Base-by-base conservation (phyloP, 2,888 invertebrate species). In the Volucella zonaria region DNA sequence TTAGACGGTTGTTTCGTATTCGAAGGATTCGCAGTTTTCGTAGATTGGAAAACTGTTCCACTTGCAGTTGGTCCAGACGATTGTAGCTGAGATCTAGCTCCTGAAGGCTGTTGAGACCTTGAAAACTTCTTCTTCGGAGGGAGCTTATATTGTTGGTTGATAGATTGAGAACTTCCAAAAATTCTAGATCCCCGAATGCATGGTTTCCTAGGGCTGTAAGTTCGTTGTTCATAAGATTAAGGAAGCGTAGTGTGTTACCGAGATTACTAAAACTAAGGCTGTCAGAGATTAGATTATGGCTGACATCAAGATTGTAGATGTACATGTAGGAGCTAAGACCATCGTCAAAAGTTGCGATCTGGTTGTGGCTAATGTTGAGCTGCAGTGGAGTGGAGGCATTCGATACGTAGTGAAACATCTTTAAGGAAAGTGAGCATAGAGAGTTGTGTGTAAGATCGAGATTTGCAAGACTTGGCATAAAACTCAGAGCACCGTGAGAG, bases 361-460 rank as follows among this genome's bases (percentile, higher is more conserved):
- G 93, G 92, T 96, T 96, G 89, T 94, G 93, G 88, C 97, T 97
- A 52, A 96, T 93, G 89, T 97, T 97, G 67, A 97, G 92, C 9
- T 94, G 94, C 87, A 97, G 93, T 38, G 95, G 95, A 54, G 93
- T 92, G 85, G 94, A 94, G 6, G 93, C 92, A 86, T 94, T 93
- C 8, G 95, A 95, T 38, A 95, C 93, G 89, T 95, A 96, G 83
- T 94, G 93, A 89, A 96, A 95, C 68, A 94, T 93, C 88, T 93
- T 94, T 87, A 96, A 92, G 15, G 95, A 94, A 88, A 97, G 93
- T 85, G 94, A 93, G 23, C 94, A 94, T 67, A 97, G 92, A 88
- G 95, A 94, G 90, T 97, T 97, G 88, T 95, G 94, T 92, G 96
- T 96, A 82, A 97, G 92, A 91, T 97, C 97, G 75, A 98, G 92